Percentiles rank a stretch among this genome's conserved stretches.
Evolutionary conservation across 2,113 vertebrate species (phyloP).

Genomic region (Apodemus speciosus): DNA sequence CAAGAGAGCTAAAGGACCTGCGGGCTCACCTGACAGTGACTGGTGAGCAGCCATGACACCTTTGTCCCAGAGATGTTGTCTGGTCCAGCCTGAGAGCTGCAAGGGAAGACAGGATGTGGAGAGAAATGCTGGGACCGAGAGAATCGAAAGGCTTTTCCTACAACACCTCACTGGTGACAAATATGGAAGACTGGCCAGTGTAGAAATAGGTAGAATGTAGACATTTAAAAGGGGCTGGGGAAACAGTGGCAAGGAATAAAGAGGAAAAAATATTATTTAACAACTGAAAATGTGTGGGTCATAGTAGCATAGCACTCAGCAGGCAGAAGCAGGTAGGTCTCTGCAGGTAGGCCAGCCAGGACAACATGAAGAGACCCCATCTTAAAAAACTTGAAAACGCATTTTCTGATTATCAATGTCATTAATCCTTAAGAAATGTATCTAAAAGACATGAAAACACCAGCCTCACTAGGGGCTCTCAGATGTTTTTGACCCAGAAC

Average conservation of each 20-base stretch:
- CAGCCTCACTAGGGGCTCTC: not conserved
- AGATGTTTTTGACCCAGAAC: not conserved
- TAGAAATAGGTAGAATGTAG: not conserved
- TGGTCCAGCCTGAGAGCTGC: not conserved
- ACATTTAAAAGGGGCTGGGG: not conserved
- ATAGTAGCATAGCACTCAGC: not conserved
- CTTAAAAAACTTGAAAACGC: not conserved
- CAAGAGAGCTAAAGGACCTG: slow-evolving; percentile 60
- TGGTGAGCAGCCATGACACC: slow-evolving; percentile 33
- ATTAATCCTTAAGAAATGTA: not conserved
- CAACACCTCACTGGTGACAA: not conserved
- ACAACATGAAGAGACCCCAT: not conserved
- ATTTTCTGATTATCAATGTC: not conserved
- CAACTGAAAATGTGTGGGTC: not conserved
- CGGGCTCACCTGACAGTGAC: not conserved
- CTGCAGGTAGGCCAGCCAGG: not conserved
- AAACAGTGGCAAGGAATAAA: not conserved
- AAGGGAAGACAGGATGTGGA: not conserved
- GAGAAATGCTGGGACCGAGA: not conserved
- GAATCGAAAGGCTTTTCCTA: not conserved
- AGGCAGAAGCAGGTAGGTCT: not conserved
- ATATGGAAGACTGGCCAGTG: not conserved
- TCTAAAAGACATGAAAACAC: not conserved
- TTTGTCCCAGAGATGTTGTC: not conserved
- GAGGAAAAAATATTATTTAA: not conserved